phyloP scores from a whole-genome alignment of 2,888 invertebrate genomes.

The Xestia c-nigrum region DNA sequence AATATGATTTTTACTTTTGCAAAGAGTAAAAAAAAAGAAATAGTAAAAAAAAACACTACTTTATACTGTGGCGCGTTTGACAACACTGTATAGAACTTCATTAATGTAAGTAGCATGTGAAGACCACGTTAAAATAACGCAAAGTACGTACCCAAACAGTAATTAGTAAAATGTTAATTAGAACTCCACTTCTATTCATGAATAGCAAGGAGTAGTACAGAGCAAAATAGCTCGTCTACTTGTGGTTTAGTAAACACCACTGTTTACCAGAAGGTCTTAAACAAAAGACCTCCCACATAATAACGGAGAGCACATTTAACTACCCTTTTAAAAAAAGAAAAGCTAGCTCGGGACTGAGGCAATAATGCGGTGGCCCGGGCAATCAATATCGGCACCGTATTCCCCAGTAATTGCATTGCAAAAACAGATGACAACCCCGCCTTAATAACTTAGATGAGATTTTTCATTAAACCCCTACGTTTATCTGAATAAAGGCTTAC shows the following conservation, averaged over 20 bases:
- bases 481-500: conserved; percentile 4
- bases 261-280: neutral
- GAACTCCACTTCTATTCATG: neutral
- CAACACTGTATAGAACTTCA: neutral
- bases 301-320: neutral
- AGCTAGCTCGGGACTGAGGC: neutral
- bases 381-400: conserved; percentile 30
- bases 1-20: neutral
- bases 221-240: neutral
- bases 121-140: neutral
- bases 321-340: neutral
- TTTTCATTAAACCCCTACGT: conserved; percentile 10
- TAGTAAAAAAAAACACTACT: too few species aligned
- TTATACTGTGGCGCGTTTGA: neutral
- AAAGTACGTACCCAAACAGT: neutral
- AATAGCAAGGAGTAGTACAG: neutral
- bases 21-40: neutral
- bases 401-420: conserved; percentile 33
- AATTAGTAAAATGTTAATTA: neutral
- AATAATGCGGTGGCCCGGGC: neutral
- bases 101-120: neutral
- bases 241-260: neutral
- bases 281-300: neutral
- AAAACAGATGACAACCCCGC: conserved; percentile 16
- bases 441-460: conserved; percentile 20